A percentile compares a stretch with the other conserved stretches of the same genome.
Evolutionary conservation across 2,113 vertebrate species (phyloP).

Genomic region (Eretmodus cyanostictus): DNA sequence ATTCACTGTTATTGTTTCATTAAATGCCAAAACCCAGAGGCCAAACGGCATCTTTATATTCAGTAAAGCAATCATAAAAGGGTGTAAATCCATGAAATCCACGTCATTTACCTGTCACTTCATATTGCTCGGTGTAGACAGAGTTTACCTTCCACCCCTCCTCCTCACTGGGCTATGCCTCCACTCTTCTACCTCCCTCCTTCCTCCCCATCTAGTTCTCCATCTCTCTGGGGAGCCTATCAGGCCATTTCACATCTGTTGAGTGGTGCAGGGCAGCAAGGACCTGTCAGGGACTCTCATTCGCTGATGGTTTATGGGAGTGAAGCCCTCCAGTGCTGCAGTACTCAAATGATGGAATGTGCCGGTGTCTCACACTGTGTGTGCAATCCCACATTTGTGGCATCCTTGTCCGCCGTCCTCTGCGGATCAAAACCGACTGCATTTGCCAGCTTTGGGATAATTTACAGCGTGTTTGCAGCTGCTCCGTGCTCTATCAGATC

Average conservation of each 20-base stretch:
- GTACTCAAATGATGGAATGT: not conserved
- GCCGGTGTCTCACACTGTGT: not conserved
- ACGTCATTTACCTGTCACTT: not conserved
- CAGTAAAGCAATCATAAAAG: not conserved
- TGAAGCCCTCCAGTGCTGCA: conserved; percentile 29
- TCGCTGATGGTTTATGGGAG: conserved; percentile 38
- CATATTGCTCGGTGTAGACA: not conserved
- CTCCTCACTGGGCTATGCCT: not conserved
- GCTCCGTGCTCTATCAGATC: not conserved
- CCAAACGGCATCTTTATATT: not conserved
- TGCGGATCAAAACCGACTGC: not conserved
- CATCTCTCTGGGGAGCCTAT: conserved; percentile 37
- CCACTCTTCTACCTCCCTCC: not conserved
- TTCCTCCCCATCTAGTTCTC: not conserved
- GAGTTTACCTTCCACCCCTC: not conserved
- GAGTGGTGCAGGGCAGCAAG: conserved; percentile 29
- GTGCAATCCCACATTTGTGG: not conserved
- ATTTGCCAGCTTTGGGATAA: not conserved
- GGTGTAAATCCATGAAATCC: not conserved
- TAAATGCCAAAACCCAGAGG: not conserved
- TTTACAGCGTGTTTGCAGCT: conserved; percentile 37
- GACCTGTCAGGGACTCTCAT: conserved; percentile 40
- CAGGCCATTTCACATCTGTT: conserved; percentile 45
- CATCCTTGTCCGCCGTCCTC: not conserved
- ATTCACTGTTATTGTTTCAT: not conserved